Evolutionary conservation across 2,113 vertebrate genomes (phyloP), one percentile per base, ranked within the genome.

Genomic region (Nyctibius bracteatus): DNA sequence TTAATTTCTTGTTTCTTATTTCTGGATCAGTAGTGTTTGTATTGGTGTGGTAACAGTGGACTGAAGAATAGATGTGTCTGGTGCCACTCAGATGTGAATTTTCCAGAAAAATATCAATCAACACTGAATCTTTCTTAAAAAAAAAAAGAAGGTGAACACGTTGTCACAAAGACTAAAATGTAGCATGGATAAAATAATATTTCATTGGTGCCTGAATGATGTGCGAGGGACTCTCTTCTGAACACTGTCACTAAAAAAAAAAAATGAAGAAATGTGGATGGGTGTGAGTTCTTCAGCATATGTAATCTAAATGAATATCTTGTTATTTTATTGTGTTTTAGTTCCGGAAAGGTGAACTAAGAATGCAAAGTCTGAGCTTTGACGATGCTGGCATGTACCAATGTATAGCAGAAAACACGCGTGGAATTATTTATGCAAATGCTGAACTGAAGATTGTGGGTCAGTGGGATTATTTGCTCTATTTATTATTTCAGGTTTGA

Each of bases 331-430:
- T 93, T 91, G 16, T 96, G 61, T 95, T 95, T 55, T 84, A 99
- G 99, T 97, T 98, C 78, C 96, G 98, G 68, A 98, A 97, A 94
- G 98, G 98, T 43, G 98, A 99, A 82, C 86, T 99, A 87, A 98
- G 94, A 77, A 98, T 99, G 31, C 97, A 97, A 65, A 95, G 97
- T 5, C 95, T 99, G 97, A 98, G 96, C 20, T 98, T 99, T 75
- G 98, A 98, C 0, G 98, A 99, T 86, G 98, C 99, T 3, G 99
- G 99, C 86, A 99, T 99, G 99, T 99, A 99, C 96, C 99, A 99
- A 82, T 99, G 99, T 96, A 98, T 99, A 52, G 99, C 99, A n/a
- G 99, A 99, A 96, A 99, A 99, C 86, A 89, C 23, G 0, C 98
- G 99, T 3, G 99, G 99, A 72, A 94, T 98, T 81, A 99, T 99